These are phyloP conservation scores for Agraylea sexmaculata DNA, from an alignment of 1,140 invertebrate genomes.

Conservation along the genomic window DNA sequence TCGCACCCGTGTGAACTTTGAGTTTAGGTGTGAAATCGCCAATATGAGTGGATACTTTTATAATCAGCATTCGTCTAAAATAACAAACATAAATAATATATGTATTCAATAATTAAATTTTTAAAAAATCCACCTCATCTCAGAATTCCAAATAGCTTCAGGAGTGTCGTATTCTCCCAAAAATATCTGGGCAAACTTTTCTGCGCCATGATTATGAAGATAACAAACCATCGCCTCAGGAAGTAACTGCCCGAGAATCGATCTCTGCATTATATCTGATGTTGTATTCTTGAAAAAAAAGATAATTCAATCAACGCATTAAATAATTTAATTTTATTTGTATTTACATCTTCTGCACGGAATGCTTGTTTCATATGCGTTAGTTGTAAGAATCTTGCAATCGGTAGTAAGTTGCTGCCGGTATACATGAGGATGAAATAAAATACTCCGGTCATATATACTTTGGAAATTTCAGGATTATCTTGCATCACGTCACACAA, in stretches of 20 bases:
- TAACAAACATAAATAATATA: constrained; percentile 7
- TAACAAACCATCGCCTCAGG: constrained; percentile 99
- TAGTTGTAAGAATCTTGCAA: constrained; percentile 86
- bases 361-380: constrained; percentile 94
- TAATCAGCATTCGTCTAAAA: constrained; percentile 79
- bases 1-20: constrained; percentile 83
- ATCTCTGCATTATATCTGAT: constrained; percentile 72
- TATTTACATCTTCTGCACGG: constrained; percentile 74
- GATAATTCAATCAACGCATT: constrained; percentile 7
- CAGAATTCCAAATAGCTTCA: constrained; percentile 90
- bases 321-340: constrained; percentile 5
- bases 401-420: constrained; percentile 93
- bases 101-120: constrained; percentile 2
- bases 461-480: constrained; percentile 87
- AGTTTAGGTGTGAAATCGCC: constrained; percentile 93
- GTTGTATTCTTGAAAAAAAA: constrained; percentile 39
- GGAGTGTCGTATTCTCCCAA: constrained; percentile 98
- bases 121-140: constrained; percentile 53
- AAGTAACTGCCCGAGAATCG: constrained; percentile 82
- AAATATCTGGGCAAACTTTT: constrained; percentile 98
- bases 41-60: constrained; percentile 92
- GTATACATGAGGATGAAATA: constrained; percentile 99
- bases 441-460: constrained; percentile 93
- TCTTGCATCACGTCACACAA: constrained; percentile 86
- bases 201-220: constrained; percentile 94